These are phyloP conservation scores for Eulemur coronatus DNA, from an alignment of 2,797 vertebrate species.

Conservation along the genomic window DNA sequence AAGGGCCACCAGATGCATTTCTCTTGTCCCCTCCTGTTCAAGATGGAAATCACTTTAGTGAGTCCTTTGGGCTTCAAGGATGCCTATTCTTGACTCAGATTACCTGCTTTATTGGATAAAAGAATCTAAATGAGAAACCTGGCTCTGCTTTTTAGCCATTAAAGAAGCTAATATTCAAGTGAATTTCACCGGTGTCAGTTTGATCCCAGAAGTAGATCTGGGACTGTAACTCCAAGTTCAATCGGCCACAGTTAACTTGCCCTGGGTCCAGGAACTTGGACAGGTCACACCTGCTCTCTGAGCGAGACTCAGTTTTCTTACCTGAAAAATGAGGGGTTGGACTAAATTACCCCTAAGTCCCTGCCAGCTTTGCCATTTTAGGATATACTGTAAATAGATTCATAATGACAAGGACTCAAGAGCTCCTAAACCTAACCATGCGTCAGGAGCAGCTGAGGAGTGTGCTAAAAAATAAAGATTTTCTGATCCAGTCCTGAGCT, in stretches of 20 bases:
- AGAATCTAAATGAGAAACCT: not conserved
- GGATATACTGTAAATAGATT: not conserved
- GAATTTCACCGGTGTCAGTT: not conserved
- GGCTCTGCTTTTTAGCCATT: not conserved
- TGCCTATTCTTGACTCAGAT: not conserved
- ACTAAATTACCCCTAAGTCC: not conserved
- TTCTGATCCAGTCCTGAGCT: not conserved
- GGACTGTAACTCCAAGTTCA: not conserved
- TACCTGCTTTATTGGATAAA: not conserved
- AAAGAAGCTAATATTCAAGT: not conserved
- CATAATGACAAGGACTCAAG: not conserved
- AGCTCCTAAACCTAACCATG: not conserved
- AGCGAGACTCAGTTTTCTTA: not conserved
- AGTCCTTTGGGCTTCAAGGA: not conserved
- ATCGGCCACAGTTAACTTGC: not conserved
- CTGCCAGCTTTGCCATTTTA: not conserved
- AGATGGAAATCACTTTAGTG: not conserved
- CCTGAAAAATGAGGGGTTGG: not conserved
- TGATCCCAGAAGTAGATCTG: conserved; percentile 2
- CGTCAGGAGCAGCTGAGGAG: not conserved
- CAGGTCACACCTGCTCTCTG: not conserved
- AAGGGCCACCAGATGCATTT: not conserved
- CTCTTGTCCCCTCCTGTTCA: not conserved
- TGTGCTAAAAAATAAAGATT: not conserved
- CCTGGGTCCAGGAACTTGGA: not conserved